Conservation (phyloP, 2,113 vertebrate genomes). For the Maccullochella peelii region DNA sequence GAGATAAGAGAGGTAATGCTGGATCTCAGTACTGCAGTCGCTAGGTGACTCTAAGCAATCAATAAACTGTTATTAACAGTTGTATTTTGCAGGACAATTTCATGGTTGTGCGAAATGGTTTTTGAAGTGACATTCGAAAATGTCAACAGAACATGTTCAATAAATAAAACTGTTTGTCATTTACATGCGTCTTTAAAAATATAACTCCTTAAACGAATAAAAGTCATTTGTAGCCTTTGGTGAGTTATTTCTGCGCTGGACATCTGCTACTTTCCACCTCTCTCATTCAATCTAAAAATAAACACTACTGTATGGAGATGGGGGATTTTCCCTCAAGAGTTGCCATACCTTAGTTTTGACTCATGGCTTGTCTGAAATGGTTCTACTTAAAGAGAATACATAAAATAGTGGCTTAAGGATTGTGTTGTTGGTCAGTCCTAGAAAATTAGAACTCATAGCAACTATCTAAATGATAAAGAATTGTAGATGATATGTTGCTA, state of each 20-base stretch:
- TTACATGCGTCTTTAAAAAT: neutral
- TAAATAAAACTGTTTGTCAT: neutral
- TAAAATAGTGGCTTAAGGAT: neutral
- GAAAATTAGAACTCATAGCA: neutral
- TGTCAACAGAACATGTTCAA: neutral
- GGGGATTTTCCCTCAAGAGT: neutral
- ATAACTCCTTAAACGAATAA: neutral
- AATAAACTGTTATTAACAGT: neutral
- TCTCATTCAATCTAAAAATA: neutral
- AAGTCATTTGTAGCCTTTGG: neutral
- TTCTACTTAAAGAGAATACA: neutral
- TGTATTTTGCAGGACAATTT: neutral
- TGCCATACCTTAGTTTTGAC: neutral
- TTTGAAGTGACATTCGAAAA: neutral
- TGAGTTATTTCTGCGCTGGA: constrained; percentile 16
- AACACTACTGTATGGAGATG: neutral
- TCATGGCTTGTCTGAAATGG: neutral
- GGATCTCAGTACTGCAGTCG: constrained; percentile 6
- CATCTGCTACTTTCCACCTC: constrained; percentile 25
- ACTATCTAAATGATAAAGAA: neutral
- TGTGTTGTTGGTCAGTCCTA: neutral
- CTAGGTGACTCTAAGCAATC: neutral
- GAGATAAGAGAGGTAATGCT: constrained; percentile 14
- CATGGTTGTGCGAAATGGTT: neutral
- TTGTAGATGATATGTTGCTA: neutral